Base-by-base conservation (phyloP, 2,113 vertebrate genomes). In the Gadus chalcogrammus region DNA sequence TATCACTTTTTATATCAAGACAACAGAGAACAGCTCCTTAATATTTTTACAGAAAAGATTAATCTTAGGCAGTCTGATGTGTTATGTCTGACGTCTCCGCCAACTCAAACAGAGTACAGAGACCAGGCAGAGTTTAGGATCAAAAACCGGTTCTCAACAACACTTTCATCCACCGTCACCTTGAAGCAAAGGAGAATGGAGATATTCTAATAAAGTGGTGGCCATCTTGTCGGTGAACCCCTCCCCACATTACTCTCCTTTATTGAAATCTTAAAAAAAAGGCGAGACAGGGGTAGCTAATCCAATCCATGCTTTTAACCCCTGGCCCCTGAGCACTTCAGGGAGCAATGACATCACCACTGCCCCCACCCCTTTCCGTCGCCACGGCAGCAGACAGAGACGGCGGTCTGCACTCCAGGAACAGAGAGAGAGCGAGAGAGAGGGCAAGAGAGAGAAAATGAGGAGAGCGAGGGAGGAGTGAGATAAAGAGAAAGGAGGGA, bases 251-350 rank as follows among this genome's bases (percentile, higher is more conserved):
- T 24, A 66, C 42, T 53, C 64, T 67, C 24, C 17, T 4, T 9
- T 1, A 58, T 28, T 65, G 67, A 1, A 17, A 16, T 28, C 42
- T 48, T 48, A 12, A 48, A 48, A 42, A 42, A 48, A 42, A 17
- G 52, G 70, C 8, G 42, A 42, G n/a, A 59, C 68, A 67, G 68
- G 71, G 67, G 12, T 15, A 42, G 70, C 63, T 73, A 67, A 79
- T 75, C 71, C 63, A 79, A 72, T 65, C 53, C 24, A 67, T 61
- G 73, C 73, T 69, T 75, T 79, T 67, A 79, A 73, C 38, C 71
- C 27, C 22, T 58, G 66, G 18, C 52, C 66, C 61, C 35, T 9
- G 11, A 16, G 61, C 20, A 18, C 56, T 52, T 64, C 20, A 9
- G 61, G 52, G 16, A 68, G 58, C 53, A 2, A 73, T 69, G 20